phyloP scores from a whole-genome alignment of 2,797 vertebrate species.

The Gymnopithys bicolor region DNA sequence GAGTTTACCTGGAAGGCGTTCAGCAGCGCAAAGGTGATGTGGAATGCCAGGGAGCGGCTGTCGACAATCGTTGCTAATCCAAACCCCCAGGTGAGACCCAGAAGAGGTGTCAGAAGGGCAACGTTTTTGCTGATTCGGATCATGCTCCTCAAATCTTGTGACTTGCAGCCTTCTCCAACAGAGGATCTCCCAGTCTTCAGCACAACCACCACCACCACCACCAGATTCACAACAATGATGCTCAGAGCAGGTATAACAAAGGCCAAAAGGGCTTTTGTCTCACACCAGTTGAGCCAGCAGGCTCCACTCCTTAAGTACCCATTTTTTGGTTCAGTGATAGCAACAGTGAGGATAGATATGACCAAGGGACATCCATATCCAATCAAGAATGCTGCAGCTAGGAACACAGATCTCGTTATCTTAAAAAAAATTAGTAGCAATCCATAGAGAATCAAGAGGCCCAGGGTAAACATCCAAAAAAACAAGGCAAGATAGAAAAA shows the following conservation, averaged over 20 bases:
- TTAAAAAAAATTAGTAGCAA: conserved; percentile 75
- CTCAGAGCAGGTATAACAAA: conserved; percentile 71
- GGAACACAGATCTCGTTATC: conserved; percentile 66
- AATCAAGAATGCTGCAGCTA: conserved; percentile 62
- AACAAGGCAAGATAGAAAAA: conserved; percentile 79
- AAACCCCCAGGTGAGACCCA: conserved; percentile 80
- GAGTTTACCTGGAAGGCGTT: conserved; percentile 79
- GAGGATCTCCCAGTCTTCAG: conserved; percentile 71
- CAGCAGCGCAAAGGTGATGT: conserved; percentile 67
- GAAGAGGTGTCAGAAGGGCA: conserved; percentile 76
- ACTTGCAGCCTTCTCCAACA: conserved; percentile 69
- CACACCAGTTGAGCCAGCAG: conserved; percentile 78
- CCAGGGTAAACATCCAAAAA: conserved; percentile 81
- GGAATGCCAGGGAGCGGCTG: neutral
- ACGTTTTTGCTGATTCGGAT: conserved; percentile 75
- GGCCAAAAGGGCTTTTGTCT: conserved; percentile 70
- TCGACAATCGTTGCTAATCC: conserved; percentile 54
- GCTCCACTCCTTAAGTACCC: conserved; percentile 54
- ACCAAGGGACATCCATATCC: conserved; percentile 78
- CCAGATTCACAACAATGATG: conserved; percentile 74
- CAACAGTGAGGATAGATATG: conserved; percentile 73
- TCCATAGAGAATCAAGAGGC: conserved; percentile 77
- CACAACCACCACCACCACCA: conserved; percentile 74
- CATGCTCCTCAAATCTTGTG: conserved; percentile 69
- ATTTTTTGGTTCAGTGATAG: conserved; percentile 63